These are phyloP conservation scores for Battus philenor DNA, from an alignment of 1,140 invertebrate species.

Conservation along the genomic window DNA sequence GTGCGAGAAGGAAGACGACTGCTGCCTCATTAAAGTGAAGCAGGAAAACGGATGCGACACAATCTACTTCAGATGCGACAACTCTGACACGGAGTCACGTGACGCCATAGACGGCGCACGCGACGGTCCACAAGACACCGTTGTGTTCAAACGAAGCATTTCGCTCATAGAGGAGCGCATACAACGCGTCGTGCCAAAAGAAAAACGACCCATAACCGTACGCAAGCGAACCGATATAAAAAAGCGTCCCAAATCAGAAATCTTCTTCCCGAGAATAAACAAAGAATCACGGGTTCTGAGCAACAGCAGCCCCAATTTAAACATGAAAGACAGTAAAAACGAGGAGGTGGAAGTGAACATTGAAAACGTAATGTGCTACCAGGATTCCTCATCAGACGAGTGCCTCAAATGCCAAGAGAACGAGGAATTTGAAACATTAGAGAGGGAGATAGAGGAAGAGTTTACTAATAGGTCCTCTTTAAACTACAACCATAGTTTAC, in stretches of 20 bases:
- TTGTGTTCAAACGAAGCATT: constrained; percentile 59
- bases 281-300: constrained; percentile 41
- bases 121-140: constrained; percentile 39
- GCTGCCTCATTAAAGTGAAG: constrained; percentile 67
- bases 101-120: constrained; percentile 44
- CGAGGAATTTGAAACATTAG: constrained; percentile 59
- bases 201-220: constrained; percentile 29
- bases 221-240: constrained; percentile 23
- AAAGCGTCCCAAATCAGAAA: constrained; percentile 49
- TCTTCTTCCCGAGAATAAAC: constrained; percentile 34
- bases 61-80: constrained; percentile 59
- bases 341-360: constrained; percentile 61
- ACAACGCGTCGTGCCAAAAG: constrained; percentile 47
- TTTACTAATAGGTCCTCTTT: constrained; percentile 34
- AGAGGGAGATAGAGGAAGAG: constrained; percentile 56
- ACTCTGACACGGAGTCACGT: constrained; percentile 49
- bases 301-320: constrained; percentile 49
- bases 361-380: constrained; percentile 58
- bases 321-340: constrained; percentile 29
- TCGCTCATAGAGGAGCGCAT: constrained; percentile 58
- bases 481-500: constrained; percentile 42
- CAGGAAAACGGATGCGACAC: constrained; percentile 61
- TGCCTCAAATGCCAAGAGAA: constrained; percentile 47
- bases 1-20: constrained; percentile 66
- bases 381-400: constrained; percentile 66